These are phyloP conservation scores for Carassius gibelio DNA, from an alignment of 2,113 vertebrate genomes.

Conservation along the genomic window DNA sequence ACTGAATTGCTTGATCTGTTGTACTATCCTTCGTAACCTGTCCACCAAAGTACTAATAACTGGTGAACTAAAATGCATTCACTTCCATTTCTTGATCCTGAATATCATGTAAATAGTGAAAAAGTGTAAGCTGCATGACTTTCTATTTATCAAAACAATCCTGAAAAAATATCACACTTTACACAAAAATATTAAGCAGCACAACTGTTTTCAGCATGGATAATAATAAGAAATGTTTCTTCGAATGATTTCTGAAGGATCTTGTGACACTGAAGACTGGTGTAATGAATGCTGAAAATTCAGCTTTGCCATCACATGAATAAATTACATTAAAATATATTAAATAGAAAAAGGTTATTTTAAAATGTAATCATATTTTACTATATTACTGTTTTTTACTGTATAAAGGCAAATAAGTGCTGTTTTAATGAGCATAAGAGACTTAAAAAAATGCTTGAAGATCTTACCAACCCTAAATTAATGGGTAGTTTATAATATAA, in stretches of 20 bases:
- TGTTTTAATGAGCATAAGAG: neutral
- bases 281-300: too few relatives aligned
- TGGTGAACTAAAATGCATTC: neutral
- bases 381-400: neutral
- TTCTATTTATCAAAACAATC: too few relatives aligned
- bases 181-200: neutral
- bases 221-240: neutral
- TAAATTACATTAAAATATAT: neutral
- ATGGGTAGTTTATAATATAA: neutral
- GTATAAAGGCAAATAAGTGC: neutral
- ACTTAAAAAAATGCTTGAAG: too few relatives aligned
- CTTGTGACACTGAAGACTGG: too few relatives aligned
- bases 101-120: neutral
- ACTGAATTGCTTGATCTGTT: neutral
- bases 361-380: neutral
- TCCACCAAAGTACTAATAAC: neutral
- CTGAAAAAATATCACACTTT: neutral
- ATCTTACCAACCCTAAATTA: neutral
- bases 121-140: neutral
- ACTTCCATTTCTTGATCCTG: neutral
- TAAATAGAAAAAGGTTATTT: neutral
- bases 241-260: too few relatives aligned
- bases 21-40: neutral
- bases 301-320: neutral
- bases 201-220: neutral